Conservation (phyloP, 2,888 invertebrate genomes). For the Sarcophaga variegata region DNA sequence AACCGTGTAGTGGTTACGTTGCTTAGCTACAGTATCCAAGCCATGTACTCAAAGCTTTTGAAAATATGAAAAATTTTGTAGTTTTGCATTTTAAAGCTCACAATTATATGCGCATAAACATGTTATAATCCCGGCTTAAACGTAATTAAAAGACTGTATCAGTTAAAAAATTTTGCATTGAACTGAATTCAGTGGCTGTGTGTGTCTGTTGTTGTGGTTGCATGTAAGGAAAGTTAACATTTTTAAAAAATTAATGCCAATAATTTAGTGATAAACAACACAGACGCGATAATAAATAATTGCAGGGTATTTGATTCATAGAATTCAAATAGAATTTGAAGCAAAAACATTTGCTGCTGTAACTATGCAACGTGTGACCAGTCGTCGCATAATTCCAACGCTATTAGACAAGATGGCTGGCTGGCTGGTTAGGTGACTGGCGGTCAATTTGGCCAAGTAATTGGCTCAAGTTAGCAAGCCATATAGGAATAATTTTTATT, state of each 20-base stretch:
- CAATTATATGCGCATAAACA: too few relatives aligned
- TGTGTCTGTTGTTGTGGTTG: background rate
- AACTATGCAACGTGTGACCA: slow-evolving; percentile 18
- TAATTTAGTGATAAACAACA: background rate
- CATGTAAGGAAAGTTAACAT: background rate
- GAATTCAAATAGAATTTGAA: background rate
- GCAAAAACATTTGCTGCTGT: background rate
- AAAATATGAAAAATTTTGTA: too few relatives aligned
- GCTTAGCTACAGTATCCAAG: too few relatives aligned
- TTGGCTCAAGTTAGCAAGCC: slow-evolving; percentile 16
- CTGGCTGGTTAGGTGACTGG: background rate
- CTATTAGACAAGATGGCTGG: slow-evolving; percentile 19
- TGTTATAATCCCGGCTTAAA: too few relatives aligned
- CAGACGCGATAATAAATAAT: background rate
- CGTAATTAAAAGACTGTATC: too few relatives aligned
- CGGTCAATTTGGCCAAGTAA: slow-evolving; percentile 41
- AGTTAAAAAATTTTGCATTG: too few relatives aligned
- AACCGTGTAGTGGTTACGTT: too few relatives aligned
- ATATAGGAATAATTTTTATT: slow-evolving; percentile 23
- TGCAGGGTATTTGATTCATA: background rate
- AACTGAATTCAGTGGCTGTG: too few relatives aligned
- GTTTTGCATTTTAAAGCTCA: too few relatives aligned
- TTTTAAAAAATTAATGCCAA: background rate
- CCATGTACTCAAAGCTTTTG: too few relatives aligned
- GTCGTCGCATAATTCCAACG: slow-evolving; percentile 18